phyloP scores from a whole-genome alignment of 2,888 invertebrate genomes.

The Proisotoma minuta region DNA sequence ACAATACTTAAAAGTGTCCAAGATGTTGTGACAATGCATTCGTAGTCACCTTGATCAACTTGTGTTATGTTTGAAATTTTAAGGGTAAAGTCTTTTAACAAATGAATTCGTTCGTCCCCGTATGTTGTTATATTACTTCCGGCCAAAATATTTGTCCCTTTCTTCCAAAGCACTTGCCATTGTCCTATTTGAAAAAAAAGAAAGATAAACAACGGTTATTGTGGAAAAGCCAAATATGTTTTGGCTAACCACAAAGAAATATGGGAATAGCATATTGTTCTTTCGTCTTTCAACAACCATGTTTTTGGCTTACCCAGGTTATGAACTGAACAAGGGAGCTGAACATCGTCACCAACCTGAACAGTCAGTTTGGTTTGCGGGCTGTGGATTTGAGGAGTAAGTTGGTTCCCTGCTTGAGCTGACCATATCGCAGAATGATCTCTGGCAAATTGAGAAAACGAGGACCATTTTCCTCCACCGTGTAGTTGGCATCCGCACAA shows the following conservation, averaged over 20 bases:
- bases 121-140: slow-evolving; percentile 41
- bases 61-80: slow-evolving; percentile 28
- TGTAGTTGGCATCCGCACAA: slow-evolving; percentile 6
- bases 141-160: slow-evolving; percentile 38
- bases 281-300: neutral
- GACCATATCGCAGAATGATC: neutral
- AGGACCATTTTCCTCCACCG: slow-evolving; percentile 10
- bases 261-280: neutral
- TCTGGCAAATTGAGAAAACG: neutral
- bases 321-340: slow-evolving; percentile 72
- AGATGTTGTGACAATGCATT: slow-evolving; percentile 41
- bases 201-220: no score
- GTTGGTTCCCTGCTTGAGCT: no score
- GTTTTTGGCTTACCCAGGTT: slow-evolving; percentile 57
- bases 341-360: slow-evolving; percentile 59
- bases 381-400: slow-evolving; percentile 43
- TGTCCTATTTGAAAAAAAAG: slow-evolving; percentile 30
- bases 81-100: slow-evolving; percentile 40
- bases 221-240: neutral
- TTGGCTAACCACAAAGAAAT: neutral
- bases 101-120: slow-evolving; percentile 35
- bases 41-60: slow-evolving; percentile 41
- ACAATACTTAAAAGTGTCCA: slow-evolving; percentile 29
- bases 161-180: slow-evolving; percentile 42
- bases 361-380: slow-evolving; percentile 37